These are phyloP conservation scores for Chelidonichthys spinosus DNA, from an alignment of 2,797 vertebrate species.

Conservation along the genomic window DNA sequence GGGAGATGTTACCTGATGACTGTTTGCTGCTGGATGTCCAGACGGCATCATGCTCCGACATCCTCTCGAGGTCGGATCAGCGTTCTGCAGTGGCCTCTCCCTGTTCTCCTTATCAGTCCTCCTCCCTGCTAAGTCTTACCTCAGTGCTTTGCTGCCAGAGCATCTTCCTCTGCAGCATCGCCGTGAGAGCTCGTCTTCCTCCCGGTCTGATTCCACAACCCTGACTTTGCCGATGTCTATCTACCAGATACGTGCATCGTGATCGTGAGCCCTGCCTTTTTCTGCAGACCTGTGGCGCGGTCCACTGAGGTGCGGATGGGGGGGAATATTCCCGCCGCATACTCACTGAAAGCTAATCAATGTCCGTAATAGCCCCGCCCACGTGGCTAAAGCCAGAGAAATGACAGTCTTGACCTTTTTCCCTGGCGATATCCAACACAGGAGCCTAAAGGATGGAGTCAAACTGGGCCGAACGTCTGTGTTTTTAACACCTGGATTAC, in stretches of 20 bases:
- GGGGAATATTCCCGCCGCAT: constrained; percentile 64
- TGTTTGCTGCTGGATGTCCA: constrained; percentile 27
- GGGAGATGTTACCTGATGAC: background rate
- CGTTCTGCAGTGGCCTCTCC: constrained; percentile 36
- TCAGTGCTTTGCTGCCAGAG: constrained; percentile 57
- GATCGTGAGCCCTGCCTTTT: constrained; percentile 31
- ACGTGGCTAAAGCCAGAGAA: constrained; percentile 55
- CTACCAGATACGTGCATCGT: constrained; percentile 63
- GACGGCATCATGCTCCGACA: constrained; percentile 37
- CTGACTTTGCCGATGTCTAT: constrained; percentile 66
- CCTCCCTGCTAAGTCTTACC: constrained; percentile 62
- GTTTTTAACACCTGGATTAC: constrained; percentile 15
- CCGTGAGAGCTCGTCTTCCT: constrained; percentile 53
- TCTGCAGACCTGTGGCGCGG: constrained; percentile 33
- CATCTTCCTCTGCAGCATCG: constrained; percentile 62
- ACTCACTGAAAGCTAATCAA: constrained; percentile 74
- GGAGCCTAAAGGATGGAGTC: constrained; percentile 7
- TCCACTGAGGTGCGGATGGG: constrained; percentile 36
- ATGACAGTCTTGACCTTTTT: constrained; percentile 68
- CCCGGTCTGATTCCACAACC: constrained; percentile 58
- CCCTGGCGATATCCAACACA: constrained; percentile 16
- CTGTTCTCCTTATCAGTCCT: constrained; percentile 56
- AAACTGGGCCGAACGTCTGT: background rate
- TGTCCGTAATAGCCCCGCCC: constrained; percentile 63
- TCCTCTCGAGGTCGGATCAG: constrained; percentile 29